Evolutionary conservation across 2,113 vertebrate species (phyloP).

Genomic region (Epinephelus moara): DNA sequence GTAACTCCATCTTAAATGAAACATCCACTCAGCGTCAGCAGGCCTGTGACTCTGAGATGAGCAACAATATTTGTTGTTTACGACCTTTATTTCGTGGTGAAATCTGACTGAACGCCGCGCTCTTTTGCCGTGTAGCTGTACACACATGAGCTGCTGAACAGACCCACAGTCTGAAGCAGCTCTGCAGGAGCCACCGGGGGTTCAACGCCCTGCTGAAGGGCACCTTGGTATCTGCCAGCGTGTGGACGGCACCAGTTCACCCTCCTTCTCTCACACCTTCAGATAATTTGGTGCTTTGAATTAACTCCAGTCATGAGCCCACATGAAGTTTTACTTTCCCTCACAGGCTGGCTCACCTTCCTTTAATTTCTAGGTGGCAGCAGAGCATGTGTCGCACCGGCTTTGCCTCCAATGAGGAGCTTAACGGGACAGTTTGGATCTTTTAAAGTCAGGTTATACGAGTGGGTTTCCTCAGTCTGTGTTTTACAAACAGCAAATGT

Average conservation of each 20-base stretch:
- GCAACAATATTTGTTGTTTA: neutral
- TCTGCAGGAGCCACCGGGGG: slow-evolving; percentile 12
- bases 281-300: slow-evolving; percentile 4
- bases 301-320: neutral
- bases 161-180: neutral
- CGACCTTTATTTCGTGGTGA: neutral
- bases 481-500: too few species aligned
- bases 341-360: neutral
- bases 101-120: neutral
- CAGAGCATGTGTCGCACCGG: too few species aligned
- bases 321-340: neutral
- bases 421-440: too few species aligned
- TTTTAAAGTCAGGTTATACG: too few species aligned
- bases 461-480: too few species aligned
- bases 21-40: neutral
- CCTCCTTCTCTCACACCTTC: neutral
- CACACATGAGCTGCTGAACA: too few species aligned
- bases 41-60: neutral
- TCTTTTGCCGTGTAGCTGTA: neutral
- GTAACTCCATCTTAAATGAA: neutral
- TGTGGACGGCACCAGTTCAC: neutral
- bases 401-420: neutral
- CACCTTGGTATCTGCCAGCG: slow-evolving; percentile 37
- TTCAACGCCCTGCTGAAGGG: slow-evolving; percentile 35
- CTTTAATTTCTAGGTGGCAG: neutral